Evolutionary conservation across 2,888 invertebrate species (phyloP), one percentile per base, ranked within the genome.

Genomic region (Caenorhabditis sp.): DNA sequence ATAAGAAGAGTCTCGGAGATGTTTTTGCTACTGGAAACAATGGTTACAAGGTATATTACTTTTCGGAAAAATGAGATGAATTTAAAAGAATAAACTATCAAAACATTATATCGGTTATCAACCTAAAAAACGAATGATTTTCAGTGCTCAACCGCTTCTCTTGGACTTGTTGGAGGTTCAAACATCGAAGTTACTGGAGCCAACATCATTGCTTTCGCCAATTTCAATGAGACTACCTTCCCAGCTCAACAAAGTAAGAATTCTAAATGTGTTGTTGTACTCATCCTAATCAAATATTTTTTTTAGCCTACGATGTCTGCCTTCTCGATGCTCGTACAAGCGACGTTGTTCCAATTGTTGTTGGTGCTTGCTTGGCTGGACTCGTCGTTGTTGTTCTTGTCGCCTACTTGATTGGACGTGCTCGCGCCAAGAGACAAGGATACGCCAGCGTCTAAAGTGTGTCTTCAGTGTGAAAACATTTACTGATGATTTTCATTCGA

Each of bases 331-430:
- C 77, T 50, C 76, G 77, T 57, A 87, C 87, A 43, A 83, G 82
- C 21, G 97, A 97, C 90, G 92, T 95, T 76, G 96, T 99, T 68
- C 97, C 97, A 26, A 96, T 99, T 88, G 95, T 94, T 25, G 97
- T 99, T 75, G 99, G 97, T 20, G 94, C 94, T 88, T 94, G 94
- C 61, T 91, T 99, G 69, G 94, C 93, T 76, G 93, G 92, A 61
- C 91, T 97, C 69, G 95, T 97, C 77, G 90, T 95, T 72, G 92
- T 96, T 79, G 95, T 99, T 63, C 91, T 99, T 81, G 91, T 93
- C 82, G 95, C 94, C 56, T 99, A 97, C 90, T 91, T 97, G 78
- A 92, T 95, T 87, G 96, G 94, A 70, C 93, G 97, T 87, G 92
- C 93, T 38, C 83, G 86, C 43, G 86, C 86, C 70, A 83, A 79